Conservation (phyloP, 2,113 vertebrate genomes). For the Cyrtonyx montezumae region DNA sequence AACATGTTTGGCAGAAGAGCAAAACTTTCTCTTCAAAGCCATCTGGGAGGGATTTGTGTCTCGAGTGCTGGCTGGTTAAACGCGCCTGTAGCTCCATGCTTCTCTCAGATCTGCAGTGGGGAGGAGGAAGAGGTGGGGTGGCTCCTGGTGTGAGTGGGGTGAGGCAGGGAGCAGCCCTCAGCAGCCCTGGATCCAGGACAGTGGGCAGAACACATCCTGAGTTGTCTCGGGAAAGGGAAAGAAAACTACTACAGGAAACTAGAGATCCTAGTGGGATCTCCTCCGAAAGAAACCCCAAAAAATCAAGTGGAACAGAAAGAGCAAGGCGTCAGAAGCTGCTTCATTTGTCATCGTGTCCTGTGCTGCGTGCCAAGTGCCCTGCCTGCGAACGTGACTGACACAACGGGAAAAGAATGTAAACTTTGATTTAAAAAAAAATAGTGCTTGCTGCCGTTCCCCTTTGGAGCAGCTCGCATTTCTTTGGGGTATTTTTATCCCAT, state of each 20-base stretch:
- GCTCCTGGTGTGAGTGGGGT: fast-evolving
- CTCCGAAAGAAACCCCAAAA: neutral
- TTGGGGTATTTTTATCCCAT: constrained; percentile 50
- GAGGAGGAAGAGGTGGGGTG: neutral
- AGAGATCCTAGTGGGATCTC: neutral
- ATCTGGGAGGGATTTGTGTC: neutral
- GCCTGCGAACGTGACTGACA: constrained; percentile 48
- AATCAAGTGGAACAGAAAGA: neutral
- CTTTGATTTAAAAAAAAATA: constrained; percentile 36
- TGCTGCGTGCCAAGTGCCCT: fast-evolving
- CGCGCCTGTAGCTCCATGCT: neutral
- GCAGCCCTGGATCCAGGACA: neutral
- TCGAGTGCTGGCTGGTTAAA: neutral
- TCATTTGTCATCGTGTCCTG: fast-evolving
- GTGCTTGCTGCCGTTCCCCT: neutral
- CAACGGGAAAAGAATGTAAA: constrained; percentile 55
- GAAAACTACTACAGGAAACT: neutral
- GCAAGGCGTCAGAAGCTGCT: neutral
- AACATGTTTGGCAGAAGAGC: neutral
- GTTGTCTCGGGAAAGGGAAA: neutral
- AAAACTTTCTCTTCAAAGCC: neutral
- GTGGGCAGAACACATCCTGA: neutral
- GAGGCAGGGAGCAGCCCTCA: neutral
- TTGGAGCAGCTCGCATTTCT: constrained; percentile 39
- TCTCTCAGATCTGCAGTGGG: fast-evolving